phyloP scores from a whole-genome alignment of 2,113 vertebrate genomes.

The Telmatochromis sp. region DNA sequence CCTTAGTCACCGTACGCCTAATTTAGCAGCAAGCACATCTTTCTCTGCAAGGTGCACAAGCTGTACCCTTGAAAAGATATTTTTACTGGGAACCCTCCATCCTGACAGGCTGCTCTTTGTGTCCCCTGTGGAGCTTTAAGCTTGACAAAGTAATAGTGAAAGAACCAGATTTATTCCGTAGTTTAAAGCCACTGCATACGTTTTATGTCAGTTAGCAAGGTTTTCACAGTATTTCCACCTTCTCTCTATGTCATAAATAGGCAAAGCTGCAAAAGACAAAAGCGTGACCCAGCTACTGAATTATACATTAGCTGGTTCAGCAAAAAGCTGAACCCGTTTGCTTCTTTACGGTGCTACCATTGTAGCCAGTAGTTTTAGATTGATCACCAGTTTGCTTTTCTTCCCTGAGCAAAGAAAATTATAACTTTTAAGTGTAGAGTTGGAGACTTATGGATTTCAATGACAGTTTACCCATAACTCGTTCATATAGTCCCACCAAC shows the following conservation, averaged over 20 bases:
- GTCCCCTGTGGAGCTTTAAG: background rate
- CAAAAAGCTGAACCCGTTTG: constrained; percentile 12
- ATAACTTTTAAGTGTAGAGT: background rate
- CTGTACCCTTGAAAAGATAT: constrained; percentile 51
- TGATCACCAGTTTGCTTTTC: background rate
- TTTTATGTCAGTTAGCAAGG: background rate
- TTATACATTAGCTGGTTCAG: constrained; percentile 64
- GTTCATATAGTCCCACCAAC: background rate
- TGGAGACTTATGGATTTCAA: background rate
- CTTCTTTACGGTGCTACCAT: background rate
- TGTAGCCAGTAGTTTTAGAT: constrained; percentile 3
- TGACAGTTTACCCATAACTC: background rate
- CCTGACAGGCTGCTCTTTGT: constrained; percentile 8
- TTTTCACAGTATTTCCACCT: background rate
- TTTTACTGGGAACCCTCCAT: constrained; percentile 33
- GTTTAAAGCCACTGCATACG: background rate
- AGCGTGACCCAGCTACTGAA: constrained; percentile 39
- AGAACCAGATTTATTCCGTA: background rate
- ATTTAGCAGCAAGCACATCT: constrained; percentile 55
- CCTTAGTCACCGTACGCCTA: constrained; percentile 48
- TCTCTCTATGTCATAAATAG: background rate
- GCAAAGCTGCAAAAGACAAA: constrained; percentile 8
- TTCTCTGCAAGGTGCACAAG: constrained; percentile 49
- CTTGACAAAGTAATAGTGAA: background rate
- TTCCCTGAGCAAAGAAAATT: background rate